A percentile compares a stretch with the other conserved stretches of the same genome.
Evolutionary conservation across 2,797 vertebrate species (phyloP).

Genomic region (Lutjanus argentimaculatus): DNA sequence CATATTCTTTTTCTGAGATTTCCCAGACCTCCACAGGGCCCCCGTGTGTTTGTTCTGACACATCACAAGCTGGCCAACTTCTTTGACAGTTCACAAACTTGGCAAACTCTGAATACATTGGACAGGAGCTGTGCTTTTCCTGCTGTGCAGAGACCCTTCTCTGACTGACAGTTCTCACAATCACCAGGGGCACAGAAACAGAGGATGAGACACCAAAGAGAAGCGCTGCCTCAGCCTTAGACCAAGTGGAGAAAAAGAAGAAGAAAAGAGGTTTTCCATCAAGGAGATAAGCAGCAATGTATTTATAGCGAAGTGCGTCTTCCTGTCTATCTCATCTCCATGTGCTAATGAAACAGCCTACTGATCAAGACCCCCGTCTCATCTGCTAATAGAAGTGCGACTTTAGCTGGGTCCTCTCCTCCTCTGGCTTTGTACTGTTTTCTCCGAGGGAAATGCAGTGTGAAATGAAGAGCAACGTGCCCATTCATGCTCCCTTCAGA

Average conservation of each 20-base stretch:
- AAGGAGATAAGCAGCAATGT: slow-evolving; percentile 45
- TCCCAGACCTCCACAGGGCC: background rate
- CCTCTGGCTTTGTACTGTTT: slow-evolving; percentile 20
- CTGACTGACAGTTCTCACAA: slow-evolving; percentile 45
- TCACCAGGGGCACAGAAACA: slow-evolving; percentile 28
- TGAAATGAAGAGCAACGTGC: slow-evolving; percentile 61
- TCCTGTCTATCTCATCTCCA: slow-evolving; percentile 65
- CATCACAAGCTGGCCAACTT: slow-evolving; percentile 6
- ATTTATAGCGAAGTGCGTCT: slow-evolving; percentile 57
- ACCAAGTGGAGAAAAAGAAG: background rate
- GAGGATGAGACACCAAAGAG: slow-evolving; percentile 27
- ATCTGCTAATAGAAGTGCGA: slow-evolving; percentile 30
- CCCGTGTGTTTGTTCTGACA: background rate
- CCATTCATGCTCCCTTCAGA: slow-evolving; percentile 44
- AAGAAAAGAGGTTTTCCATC: slow-evolving; percentile 38
- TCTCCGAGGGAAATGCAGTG: slow-evolving; percentile 29
- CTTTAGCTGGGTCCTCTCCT: slow-evolving; percentile 24
- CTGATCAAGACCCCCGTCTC: slow-evolving; percentile 44
- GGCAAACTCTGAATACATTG: slow-evolving; percentile 21
- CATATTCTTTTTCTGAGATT: background rate
- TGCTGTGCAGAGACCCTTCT: slow-evolving; percentile 8
- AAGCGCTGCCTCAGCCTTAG: slow-evolving; percentile 28
- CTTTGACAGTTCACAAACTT: slow-evolving; percentile 24
- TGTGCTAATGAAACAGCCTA: slow-evolving; percentile 76
- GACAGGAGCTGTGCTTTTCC: slow-evolving; percentile 5